Evolutionary conservation across 2,888 invertebrate species (phyloP).

Genomic region (Adineta ricciae): DNA sequence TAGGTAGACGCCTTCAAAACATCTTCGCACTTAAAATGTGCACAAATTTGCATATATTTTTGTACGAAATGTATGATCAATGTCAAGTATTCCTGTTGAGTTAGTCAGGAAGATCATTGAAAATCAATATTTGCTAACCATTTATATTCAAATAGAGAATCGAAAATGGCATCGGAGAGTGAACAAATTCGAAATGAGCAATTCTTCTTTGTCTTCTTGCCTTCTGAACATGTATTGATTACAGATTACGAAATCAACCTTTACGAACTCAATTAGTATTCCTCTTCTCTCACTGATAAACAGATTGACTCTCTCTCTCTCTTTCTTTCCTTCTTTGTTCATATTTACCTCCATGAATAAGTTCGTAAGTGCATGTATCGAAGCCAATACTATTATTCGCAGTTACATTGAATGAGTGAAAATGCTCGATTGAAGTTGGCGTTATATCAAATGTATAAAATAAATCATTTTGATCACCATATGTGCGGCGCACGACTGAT

Average conservation of each 20-base stretch:
- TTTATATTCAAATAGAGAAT: neutral
- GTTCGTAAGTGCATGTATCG: conserved; percentile 11
- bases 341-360: neutral
- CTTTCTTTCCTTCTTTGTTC: neutral
- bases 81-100: no score
- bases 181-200: no score
- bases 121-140: neutral
- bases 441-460: conserved; percentile 2
- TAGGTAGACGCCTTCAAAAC: no score
- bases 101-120: neutral
- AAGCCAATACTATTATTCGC: conserved; percentile 10
- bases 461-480: neutral
- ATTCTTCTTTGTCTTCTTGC: no score
- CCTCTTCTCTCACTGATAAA: neutral
- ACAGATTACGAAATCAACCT: neutral
- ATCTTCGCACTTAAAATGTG: no score
- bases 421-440: neutral
- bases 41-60: no score
- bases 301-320: neutral
- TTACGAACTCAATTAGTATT: neutral
- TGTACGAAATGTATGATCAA: no score
- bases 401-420: conserved; percentile 9
- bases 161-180: no score
- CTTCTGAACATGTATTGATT: neutral
- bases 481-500: neutral